Percentiles rank a stretch among this genome's conserved stretches.
These are phyloP conservation scores for Dolichoris vasculosae DNA, from an alignment of 1,140 invertebrate species.

Conservation along the genomic window DNA sequence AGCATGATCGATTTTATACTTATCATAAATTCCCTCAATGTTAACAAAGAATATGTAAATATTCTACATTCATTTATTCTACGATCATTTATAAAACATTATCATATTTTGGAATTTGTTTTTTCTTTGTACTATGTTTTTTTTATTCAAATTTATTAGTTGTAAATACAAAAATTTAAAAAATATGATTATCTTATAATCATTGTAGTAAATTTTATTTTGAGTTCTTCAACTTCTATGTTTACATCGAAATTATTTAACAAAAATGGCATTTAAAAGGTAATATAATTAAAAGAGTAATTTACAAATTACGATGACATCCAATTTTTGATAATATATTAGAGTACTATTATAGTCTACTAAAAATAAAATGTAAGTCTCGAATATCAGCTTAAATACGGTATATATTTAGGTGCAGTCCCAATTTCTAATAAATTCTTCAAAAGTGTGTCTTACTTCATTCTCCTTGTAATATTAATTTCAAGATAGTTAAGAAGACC, in stretches of 20 bases:
- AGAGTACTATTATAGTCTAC: conserved; percentile 46
- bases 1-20: not conserved
- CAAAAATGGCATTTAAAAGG: not conserved
- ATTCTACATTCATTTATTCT: not conserved
- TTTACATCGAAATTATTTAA: not conserved
- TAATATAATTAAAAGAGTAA: not conserved
- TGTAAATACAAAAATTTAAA: too few species aligned
- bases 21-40: not conserved
- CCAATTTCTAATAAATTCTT: conserved; percentile 49
- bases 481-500: not conserved
- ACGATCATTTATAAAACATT: not conserved
- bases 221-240: not conserved
- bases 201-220: not conserved
- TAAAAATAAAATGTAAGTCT: conserved; percentile 51
- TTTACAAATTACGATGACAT: not conserved
- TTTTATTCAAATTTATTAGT: too few species aligned
- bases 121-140: too few species aligned
- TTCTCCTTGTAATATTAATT: not conserved
- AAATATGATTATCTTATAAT: not conserved
- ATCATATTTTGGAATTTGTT: too few species aligned
- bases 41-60: not conserved
- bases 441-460: conserved; percentile 15
- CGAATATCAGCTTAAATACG: conserved; percentile 44
- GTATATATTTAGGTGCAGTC: conserved; percentile 50
- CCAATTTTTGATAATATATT: conserved; percentile 40